Evolutionary conservation across 92 coral and sea anemone genomes (phyloP).

Genomic region (Siderastrea siderea): DNA sequence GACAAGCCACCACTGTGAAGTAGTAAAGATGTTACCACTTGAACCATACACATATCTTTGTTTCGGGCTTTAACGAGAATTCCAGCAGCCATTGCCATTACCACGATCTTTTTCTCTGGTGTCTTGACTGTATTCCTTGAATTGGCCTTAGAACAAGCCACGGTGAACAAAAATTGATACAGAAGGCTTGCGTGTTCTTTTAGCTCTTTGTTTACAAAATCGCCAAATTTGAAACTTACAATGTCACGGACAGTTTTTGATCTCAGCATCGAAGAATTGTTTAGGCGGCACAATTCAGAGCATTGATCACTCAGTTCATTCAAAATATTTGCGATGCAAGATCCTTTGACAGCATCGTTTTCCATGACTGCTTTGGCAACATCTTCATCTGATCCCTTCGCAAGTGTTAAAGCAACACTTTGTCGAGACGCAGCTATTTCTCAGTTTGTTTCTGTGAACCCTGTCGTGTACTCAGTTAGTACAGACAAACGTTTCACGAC

Average conservation of each 20-base stretch:
- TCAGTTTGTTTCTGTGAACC: slow-evolving; percentile 18
- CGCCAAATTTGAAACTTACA: slow-evolving; percentile 40
- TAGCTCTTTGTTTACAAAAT: slow-evolving; percentile 39
- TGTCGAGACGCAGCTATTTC: slow-evolving; percentile 24
- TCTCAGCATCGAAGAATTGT: slow-evolving; percentile 33
- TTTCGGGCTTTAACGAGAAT: slow-evolving; percentile 42
- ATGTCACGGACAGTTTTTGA: slow-evolving; percentile 13
- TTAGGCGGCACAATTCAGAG: slow-evolving; percentile 12
- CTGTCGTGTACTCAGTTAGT: slow-evolving; percentile 16
- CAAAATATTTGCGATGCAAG: slow-evolving; percentile 27
- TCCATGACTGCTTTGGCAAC: slow-evolving; percentile 45
- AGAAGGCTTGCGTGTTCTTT: slow-evolving; percentile 44
- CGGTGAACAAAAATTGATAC: slow-evolving; percentile 27
- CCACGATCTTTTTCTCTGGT: slow-evolving; percentile 36
- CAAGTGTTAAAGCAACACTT: slow-evolving; percentile 16
- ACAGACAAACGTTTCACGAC: slow-evolving; percentile 1
- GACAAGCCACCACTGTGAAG: slow-evolving; percentile 47
- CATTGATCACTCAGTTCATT: slow-evolving; percentile 32
- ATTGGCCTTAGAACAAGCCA: slow-evolving; percentile 25
- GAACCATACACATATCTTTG: slow-evolving; percentile 32
- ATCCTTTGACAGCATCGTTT: slow-evolving; percentile 33
- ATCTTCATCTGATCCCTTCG: slow-evolving; percentile 39
- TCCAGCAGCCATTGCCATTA: slow-evolving; percentile 36
- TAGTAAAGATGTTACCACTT: slow-evolving; percentile 40
- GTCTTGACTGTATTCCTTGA: slow-evolving; percentile 47